phyloP scores from a whole-genome alignment of 2,113 vertebrate species.

The Pycnonotus jocosus region DNA sequence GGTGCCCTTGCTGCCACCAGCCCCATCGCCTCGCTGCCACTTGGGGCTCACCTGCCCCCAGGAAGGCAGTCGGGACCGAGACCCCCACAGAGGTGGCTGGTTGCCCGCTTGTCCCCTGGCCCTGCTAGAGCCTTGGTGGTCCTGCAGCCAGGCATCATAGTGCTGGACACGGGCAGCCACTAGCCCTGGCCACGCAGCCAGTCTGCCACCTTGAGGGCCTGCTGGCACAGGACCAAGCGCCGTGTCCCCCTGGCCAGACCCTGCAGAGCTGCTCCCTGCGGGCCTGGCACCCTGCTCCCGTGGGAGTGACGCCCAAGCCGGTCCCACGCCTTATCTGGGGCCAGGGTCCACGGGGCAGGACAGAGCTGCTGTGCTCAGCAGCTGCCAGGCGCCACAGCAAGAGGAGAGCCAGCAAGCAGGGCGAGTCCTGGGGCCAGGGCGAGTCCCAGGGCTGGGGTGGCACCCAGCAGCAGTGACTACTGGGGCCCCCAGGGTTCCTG shows the following conservation, averaged over 20 bases:
- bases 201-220: neutral
- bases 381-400: fast-evolving
- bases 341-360: conserved; percentile 4
- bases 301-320: fast-evolving
- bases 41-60: neutral
- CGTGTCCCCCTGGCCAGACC: fast-evolving
- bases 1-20: fast-evolving
- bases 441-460: fast-evolving
- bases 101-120: fast-evolving
- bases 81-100: neutral
- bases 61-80: fast-evolving
- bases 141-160: neutral
- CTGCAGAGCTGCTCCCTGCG: neutral
- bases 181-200: neutral
- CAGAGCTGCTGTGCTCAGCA: neutral
- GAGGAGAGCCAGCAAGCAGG: neutral
- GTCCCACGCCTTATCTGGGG: neutral
- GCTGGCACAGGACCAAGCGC: neutral
- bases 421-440: fast-evolving
- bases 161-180: conserved; percentile 32
- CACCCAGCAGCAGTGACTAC: fast-evolving
- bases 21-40: fast-evolving
- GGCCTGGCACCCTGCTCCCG: neutral
- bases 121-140: neutral
- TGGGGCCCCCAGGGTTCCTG: neutral